Evolutionary conservation across 2,888 invertebrate genomes (phyloP).

Genomic region (Entomobrya multifasciata): DNA sequence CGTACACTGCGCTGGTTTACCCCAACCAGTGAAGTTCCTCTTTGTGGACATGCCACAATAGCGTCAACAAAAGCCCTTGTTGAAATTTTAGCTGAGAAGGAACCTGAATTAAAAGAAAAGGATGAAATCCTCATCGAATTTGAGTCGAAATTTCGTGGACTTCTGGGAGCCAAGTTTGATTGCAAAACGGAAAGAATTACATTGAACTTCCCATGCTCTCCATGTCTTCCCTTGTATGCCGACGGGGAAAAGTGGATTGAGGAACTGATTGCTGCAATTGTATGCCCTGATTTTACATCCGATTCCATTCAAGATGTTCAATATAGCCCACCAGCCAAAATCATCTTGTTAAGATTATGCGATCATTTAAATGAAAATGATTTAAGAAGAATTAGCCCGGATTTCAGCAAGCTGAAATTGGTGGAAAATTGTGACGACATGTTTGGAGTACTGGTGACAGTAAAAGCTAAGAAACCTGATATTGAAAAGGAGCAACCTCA

Average conservation of each 20-base stretch:
- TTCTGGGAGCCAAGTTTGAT: slow-evolving; percentile 50
- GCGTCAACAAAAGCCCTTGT: slow-evolving; percentile 83
- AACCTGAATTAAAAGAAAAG: slow-evolving; percentile 65
- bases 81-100: slow-evolving; percentile 80
- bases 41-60: slow-evolving; percentile 83
- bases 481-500: slow-evolving; percentile 76
- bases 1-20: slow-evolving; percentile 83
- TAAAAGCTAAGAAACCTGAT: slow-evolving; percentile 75
- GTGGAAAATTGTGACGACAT: slow-evolving; percentile 77
- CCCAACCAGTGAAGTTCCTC: slow-evolving; percentile 82
- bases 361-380: slow-evolving; percentile 68
- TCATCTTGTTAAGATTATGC: slow-evolving; percentile 80
- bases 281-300: slow-evolving; percentile 71
- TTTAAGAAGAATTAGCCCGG: slow-evolving; percentile 76
- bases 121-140: slow-evolving; percentile 57
- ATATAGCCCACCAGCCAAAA: slow-evolving; percentile 78
- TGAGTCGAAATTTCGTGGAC: slow-evolving; percentile 53
- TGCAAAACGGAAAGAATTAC: slow-evolving; percentile 54
- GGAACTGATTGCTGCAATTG: slow-evolving; percentile 74
- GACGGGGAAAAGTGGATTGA: slow-evolving; percentile 77
- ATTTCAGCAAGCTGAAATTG: slow-evolving; percentile 64
- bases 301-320: slow-evolving; percentile 78
- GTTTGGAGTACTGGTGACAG: slow-evolving; percentile 80
- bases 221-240: slow-evolving; percentile 73
- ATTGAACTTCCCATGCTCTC: slow-evolving; percentile 54